Evolutionary conservation across 2,888 invertebrate genomes (phyloP), one percentile per base, ranked within the genome.

Genomic region (Stegana nigrithorax): DNA sequence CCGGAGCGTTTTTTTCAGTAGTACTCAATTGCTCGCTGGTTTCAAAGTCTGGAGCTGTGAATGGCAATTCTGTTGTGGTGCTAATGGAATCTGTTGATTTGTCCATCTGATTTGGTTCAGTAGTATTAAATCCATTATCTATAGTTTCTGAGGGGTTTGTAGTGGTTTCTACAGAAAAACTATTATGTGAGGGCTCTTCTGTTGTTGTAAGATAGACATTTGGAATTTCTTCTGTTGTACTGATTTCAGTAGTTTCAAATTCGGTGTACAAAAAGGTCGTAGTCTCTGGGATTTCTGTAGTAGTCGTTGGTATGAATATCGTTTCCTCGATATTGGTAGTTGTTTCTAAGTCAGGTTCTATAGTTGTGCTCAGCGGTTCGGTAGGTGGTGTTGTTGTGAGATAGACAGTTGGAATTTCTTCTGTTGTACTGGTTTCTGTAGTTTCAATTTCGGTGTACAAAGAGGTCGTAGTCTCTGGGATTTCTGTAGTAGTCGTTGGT

Each of bases 391-490:
- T n/a, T n/a, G n/a, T n/a, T n/a, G n/a, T n/a, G n/a, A n/a, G n/a
- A n/a, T n/a, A n/a, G n/a, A n/a, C n/a, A 32, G 2, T 32, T 32
- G 32, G 8, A 4, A n/a, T 12, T n/a, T 32, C 6, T 45, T 45
- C 45, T 19, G 21, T 45, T 10, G 6, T 45, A 12, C 10, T 21
- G 2, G 5, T 21, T 45, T 45, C 21, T 10, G 45, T 21, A 21
- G 10, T 23, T 45, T 17, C 12, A 45, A 10, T 45, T 45, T 19
- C 7, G 2, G 2, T 17, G 14, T 14, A 10, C n/a, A 12, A 42
- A 32, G n/a, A 69, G 5, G 36, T 71, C 1, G 64, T 59, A 7
- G 63, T 42, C 1, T n/a, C 27, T 0, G 21, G 19, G 32, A 7
- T 25, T 6, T 21, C 61, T 27, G 53, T 25, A 0, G 7, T 14